phyloP scores from a whole-genome alignment of 2,888 invertebrate species.

The Lamellibrachia satsuma region DNA sequence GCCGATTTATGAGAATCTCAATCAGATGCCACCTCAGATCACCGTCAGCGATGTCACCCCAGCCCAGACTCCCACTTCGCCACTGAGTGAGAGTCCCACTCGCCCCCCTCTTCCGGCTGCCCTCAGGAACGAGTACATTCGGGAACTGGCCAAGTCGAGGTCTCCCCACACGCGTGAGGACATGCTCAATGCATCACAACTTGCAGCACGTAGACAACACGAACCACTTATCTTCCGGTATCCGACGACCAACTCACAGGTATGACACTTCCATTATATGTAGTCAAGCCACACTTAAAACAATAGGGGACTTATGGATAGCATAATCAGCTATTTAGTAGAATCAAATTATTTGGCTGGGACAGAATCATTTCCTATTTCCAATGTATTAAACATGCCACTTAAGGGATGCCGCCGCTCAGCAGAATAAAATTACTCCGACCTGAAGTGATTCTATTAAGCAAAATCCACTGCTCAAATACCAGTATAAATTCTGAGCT shows the following conservation, averaged over 20 bases:
- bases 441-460: too few species aligned
- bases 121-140: conserved; percentile 52
- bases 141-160: conserved; percentile 54
- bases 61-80: not conserved
- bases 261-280: not conserved
- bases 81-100: conserved; percentile 38
- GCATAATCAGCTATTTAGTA: too few species aligned
- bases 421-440: too few species aligned
- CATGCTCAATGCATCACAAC: conserved; percentile 49
- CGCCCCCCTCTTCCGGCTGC: conserved; percentile 59
- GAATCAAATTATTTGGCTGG: too few species aligned
- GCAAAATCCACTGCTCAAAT: too few species aligned
- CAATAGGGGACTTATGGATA: too few species aligned
- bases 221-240: conserved; percentile 58
- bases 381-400: too few species aligned
- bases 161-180: conserved; percentile 54
- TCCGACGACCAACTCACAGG: conserved; percentile 48
- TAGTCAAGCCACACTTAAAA: not conserved
- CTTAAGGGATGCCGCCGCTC: too few species aligned
- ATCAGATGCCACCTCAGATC: conserved; percentile 17
- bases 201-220: conserved; percentile 48
- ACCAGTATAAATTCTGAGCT: too few species aligned
- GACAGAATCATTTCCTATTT: too few species aligned
- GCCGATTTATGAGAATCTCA: not conserved
- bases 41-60: not conserved